These are phyloP conservation scores for Pteropus rufus DNA, from an alignment of 2,797 vertebrate genomes.

Conservation along the genomic window DNA sequence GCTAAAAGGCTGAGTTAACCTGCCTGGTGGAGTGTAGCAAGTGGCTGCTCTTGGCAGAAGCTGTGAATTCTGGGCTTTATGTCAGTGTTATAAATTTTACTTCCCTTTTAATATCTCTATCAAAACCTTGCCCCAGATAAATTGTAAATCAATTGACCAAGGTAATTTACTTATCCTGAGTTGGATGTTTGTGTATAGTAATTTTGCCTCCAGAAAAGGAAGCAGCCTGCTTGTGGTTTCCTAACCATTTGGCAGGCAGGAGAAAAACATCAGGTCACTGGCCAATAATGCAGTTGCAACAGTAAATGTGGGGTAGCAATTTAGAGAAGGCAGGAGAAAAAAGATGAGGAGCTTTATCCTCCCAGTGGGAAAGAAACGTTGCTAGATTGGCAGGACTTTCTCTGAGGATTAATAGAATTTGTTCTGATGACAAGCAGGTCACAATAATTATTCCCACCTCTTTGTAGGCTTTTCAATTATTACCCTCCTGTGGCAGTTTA, in stretches of 20 bases:
- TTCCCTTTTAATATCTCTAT: constrained; percentile 54
- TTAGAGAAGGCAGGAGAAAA: not conserved
- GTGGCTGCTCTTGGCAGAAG: not conserved
- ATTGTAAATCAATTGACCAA: constrained; percentile 64
- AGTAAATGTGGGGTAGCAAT: not conserved
- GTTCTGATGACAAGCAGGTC: constrained; percentile 25
- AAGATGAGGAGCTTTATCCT: not conserved
- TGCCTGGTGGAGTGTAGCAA: not conserved
- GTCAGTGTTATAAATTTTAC: constrained; percentile 36
- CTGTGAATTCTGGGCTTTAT: not conserved
- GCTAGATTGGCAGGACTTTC: not conserved
- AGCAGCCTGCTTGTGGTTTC: constrained; percentile 33
- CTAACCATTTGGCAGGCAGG: constrained; percentile 48
- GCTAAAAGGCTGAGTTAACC: not conserved
- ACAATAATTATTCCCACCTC: constrained; percentile 23
- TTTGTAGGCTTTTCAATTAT: constrained; percentile 33
- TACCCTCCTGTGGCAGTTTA: not conserved
- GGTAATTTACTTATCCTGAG: constrained; percentile 59
- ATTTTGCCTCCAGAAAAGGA: constrained; percentile 52
- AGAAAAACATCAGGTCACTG: constrained; percentile 42
- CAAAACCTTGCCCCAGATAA: constrained; percentile 43
- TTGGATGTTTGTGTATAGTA: constrained; percentile 13
- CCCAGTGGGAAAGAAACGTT: not conserved
- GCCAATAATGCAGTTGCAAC: constrained; percentile 16
- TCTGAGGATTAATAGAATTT: constrained; percentile 44